Evolutionary conservation across 1,140 invertebrate species (phyloP), one percentile per base, ranked within the genome.

Genomic region (Cheumatopsyche charites): DNA sequence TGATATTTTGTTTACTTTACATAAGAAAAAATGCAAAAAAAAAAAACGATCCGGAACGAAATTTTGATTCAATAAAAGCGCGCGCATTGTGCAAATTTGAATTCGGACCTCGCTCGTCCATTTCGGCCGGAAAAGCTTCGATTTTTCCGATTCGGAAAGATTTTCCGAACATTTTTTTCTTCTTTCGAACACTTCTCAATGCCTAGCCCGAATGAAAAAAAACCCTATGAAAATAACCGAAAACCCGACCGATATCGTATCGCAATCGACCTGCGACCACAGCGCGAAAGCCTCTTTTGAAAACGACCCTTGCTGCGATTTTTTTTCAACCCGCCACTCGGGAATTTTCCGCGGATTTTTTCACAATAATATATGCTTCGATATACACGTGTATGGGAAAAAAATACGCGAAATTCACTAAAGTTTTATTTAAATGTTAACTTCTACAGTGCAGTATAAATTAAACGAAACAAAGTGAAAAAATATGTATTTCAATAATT

Each of bases 211-310:
- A 52, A 15, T 52, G 19, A 52, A 52, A 47, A 52, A 52, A 52
- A 15, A 19, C n/a, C 47, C n/a, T n/a, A n/a, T n/a, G n/a, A n/a
- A n/a, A n/a, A 15, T 17, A 36, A 36, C 29, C 29, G 29, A 36
- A 36, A 36, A 36, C 29, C 29, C 3, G 9, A 36, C 29, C 29
- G 29, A 36, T 36, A 36, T 36, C 29, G 29, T 52, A 52, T 52
- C 47, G 15, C 15, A 36, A 36, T 36, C 29, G 29, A 36, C 29
- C 3, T 4, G 9, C 29, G 29, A 4, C 3, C 29, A 52, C 19
- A 17, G 19, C 19, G 47, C 47, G 47, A 52, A 52, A 52, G 47
- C 47, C 19, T 52, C 47, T 52, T 52, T 52, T 52, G 47, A 17
- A 45, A n/a, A 15, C 17, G 13, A 19, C 15, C 47, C 47, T 17